Evolutionary conservation across 1,140 invertebrate species (phyloP), one percentile per base, ranked within the genome.

Genomic region (Microplitis demolitor): DNA sequence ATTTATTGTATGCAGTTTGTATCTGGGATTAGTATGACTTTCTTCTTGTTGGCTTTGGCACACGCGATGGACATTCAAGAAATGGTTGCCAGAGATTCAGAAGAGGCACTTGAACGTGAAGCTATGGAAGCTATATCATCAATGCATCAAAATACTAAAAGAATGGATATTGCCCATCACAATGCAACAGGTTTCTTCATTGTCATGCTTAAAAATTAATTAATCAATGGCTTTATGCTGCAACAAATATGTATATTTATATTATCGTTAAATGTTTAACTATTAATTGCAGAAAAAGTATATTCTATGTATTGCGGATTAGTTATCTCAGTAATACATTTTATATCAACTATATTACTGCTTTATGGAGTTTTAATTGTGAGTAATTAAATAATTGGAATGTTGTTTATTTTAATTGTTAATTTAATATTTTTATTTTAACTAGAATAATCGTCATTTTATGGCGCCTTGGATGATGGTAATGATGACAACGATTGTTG

Each of bases 401-500:
- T 6, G 5, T 39, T 39, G 11, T 11, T 39, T 39, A 39, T 11
- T 39, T 5, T 4, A 39, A 39, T 8, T 24, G 56, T 63, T 4
- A 13, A 35, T 56, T 61, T 39, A 16, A 39, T 16, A 33, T 50
- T 33, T 54, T 61, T 39, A 50, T 62, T 64, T 79, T 76, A 34
- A 77, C 0, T 74, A 88, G 88, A 85, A 84, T 51, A 84, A 87
- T 72, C 84, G 87, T 64, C 84, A 84, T 45, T 83, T 86, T 4
- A 85, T 88, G 78, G 74, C 85, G 37, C 88, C 88, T 3, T 89
- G 88, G 87, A 83, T 88, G 82, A 84, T 83, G 78, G 78, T 85
- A 11, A 85, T 83, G 81, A 84, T 87, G 77, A 84, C 84, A 68
- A 83, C 84, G 74, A 85, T 86, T 71, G 81, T 82, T 8, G 81